These are phyloP conservation scores for Bombycilla garrulus DNA, from an alignment of 2,113 vertebrate species.

Conservation along the genomic window DNA sequence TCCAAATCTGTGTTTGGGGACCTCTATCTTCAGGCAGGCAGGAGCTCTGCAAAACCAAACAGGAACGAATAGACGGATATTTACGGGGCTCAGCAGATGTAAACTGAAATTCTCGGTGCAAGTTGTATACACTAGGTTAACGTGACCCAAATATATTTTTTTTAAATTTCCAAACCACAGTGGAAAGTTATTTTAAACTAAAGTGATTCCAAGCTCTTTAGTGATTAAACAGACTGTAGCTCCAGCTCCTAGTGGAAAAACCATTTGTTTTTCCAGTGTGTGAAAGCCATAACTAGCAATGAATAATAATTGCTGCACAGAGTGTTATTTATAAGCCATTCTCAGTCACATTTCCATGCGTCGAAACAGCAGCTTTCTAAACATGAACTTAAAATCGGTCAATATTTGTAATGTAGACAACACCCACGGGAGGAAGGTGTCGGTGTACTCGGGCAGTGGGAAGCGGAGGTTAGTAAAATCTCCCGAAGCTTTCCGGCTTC, in stretches of 20 bases:
- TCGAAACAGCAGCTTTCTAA: conserved; percentile 45
- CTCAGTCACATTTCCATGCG: conserved; percentile 43
- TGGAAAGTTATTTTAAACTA: conserved; percentile 56
- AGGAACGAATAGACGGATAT: neutral
- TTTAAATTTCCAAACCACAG: conserved; percentile 16
- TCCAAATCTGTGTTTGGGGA: neutral
- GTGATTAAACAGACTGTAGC: conserved; percentile 38
- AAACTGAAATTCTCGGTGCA: neutral
- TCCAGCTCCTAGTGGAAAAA: conserved; percentile 52
- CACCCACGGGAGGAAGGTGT: conserved; percentile 32
- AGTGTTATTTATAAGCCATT: conserved; percentile 60
- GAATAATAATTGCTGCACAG: conserved; percentile 48
- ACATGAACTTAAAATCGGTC: conserved; percentile 33
- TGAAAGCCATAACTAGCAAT: conserved; percentile 60
- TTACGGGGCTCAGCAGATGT: neutral
- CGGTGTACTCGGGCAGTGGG: neutral
- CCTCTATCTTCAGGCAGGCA: neutral
- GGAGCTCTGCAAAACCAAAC: neutral
- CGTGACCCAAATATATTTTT: conserved; percentile 46
- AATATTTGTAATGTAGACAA: conserved; percentile 52
- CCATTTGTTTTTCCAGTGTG: conserved; percentile 64
- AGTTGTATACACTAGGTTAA: conserved; percentile 20
- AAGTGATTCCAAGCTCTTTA: conserved; percentile 50
- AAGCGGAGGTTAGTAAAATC: conserved; percentile 44
- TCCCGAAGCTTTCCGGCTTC: conserved; percentile 30